phyloP scores from a whole-genome alignment of 1,140 invertebrate species.

The Drosophila melanica region DNA sequence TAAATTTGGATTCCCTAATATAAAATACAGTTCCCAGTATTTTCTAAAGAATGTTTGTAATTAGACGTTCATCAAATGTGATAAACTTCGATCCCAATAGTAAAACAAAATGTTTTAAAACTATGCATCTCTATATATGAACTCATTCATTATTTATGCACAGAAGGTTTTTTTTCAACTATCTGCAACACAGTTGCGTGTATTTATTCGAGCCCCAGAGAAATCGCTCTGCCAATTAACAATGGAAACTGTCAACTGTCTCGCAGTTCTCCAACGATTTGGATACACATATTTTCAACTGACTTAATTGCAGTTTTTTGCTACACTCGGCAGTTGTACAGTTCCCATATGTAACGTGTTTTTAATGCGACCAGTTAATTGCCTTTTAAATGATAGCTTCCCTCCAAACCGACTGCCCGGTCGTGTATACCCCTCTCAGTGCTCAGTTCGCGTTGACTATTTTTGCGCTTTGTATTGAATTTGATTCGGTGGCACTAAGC shows the following conservation, averaged over 20 bases:
- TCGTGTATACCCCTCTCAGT: not conserved
- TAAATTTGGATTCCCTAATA: not conserved
- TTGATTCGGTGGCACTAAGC: not conserved
- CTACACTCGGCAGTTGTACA: not conserved
- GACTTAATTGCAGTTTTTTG: conserved; percentile 21
- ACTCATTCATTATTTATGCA: too few species aligned
- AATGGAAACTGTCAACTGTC: conserved; percentile 14
- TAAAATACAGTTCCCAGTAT: not conserved
- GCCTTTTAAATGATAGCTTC: conserved; percentile 1
- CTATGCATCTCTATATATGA: too few species aligned
- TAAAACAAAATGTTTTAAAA: too few species aligned
- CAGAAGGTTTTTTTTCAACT: too few species aligned
- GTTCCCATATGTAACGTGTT: not conserved
- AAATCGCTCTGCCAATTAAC: conserved; percentile 9
- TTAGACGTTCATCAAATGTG: too few species aligned
- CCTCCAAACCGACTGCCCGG: not conserved
- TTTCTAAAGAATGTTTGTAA: not conserved
- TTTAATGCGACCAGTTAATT: conserved; percentile 24
- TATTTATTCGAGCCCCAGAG: not conserved
- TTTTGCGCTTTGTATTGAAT: not conserved
- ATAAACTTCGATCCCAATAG: too few species aligned
- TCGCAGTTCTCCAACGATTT: not conserved
- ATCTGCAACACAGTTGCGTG: not conserved
- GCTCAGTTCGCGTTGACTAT: not conserved
- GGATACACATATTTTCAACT: conserved; percentile 10